A percentile compares a stretch with the other conserved stretches of the same genome.
These are phyloP conservation scores for Pinna nobilis DNA, from an alignment of 1,140 invertebrate genomes.

Conservation along the genomic window DNA sequence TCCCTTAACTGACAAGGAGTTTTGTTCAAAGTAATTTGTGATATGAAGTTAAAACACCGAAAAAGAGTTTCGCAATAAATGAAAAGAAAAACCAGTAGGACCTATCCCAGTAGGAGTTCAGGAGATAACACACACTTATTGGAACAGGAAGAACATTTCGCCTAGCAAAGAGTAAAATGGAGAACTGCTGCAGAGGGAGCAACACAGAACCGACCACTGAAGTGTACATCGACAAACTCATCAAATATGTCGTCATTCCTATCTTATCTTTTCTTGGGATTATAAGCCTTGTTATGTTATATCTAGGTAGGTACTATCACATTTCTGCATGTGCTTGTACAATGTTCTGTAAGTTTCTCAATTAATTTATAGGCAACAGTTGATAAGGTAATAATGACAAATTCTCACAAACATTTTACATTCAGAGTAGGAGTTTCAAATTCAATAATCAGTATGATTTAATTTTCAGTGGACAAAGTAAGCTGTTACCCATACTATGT, in stretches of 20 bases:
- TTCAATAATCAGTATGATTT: background rate
- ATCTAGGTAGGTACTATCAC: slow-evolving; percentile 34
- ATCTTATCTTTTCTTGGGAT: slow-evolving; percentile 12
- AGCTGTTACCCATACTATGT: background rate
- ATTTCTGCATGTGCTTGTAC: background rate
- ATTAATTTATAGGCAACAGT: background rate
- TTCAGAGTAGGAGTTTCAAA: too few relatives aligned
- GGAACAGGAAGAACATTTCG: too few relatives aligned
- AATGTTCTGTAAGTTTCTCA: background rate
- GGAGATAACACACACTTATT: too few relatives aligned
- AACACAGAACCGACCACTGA: slow-evolving; percentile 23
- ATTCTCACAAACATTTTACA: background rate
- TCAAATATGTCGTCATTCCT: slow-evolving; percentile 36
- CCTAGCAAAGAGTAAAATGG: slow-evolving; percentile 5
- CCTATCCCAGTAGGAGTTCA: too few relatives aligned
- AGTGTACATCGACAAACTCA: slow-evolving; percentile 34
- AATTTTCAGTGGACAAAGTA: slow-evolving; percentile 37
- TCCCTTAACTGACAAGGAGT: too few relatives aligned
- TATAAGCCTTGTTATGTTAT: slow-evolving; percentile 28
- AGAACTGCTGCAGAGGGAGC: background rate
- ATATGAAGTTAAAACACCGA: too few relatives aligned
- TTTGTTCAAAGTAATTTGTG: too few relatives aligned
- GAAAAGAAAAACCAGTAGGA: too few relatives aligned
- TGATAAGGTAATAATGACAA: background rate
- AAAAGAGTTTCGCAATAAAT: too few relatives aligned